phyloP scores from a whole-genome alignment of 2,113 vertebrate species.

The Ameiurus melas region DNA sequence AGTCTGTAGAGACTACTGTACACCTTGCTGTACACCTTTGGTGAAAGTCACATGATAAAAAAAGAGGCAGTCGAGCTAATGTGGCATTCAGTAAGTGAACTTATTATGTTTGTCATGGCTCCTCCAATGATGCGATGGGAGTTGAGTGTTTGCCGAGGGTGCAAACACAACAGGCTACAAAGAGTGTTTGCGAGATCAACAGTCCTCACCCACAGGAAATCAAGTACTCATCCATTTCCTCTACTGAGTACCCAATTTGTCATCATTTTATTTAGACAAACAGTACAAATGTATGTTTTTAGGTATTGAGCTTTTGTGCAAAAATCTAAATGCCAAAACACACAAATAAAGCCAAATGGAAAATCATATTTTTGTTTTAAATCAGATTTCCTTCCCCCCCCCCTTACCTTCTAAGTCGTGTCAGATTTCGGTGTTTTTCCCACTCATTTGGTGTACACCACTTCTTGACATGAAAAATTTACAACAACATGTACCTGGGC shows the following conservation, averaged over 20 bases:
- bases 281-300: neutral
- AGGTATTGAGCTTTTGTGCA: neutral
- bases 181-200: constrained; percentile 1
- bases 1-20: neutral
- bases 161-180: neutral
- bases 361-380: neutral
- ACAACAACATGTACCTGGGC: neutral
- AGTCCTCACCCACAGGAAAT: neutral
- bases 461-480: neutral
- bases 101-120: neutral
- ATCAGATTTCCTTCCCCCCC: neutral
- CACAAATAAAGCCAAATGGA: neutral
- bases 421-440: neutral
- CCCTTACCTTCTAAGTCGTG: neutral
- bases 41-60: neutral
- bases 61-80: neutral
- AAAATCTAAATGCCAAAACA: neutral
- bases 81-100: neutral
- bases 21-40: too few species aligned
- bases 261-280: neutral
- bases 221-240: neutral
- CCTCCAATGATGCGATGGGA: neutral
- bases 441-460: neutral
- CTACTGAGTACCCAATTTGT: neutral
- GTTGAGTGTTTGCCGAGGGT: neutral